phyloP scores from a whole-genome alignment of 1,140 invertebrate genomes.

The Heliconius himera region DNA sequence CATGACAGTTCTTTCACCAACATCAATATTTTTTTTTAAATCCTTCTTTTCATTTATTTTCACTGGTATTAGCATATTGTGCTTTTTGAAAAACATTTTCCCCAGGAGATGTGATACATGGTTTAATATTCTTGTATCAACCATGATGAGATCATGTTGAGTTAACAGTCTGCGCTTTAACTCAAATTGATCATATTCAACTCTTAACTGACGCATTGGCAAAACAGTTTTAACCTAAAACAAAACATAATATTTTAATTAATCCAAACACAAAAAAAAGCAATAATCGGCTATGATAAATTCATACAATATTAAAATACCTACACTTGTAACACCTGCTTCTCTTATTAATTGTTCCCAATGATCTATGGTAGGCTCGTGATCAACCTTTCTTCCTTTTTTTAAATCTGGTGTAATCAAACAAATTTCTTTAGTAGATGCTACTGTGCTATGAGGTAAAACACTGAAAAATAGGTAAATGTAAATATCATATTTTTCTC shows the following conservation, averaged over 20 bases:
- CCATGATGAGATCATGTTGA: constrained; percentile 85
- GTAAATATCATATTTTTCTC: background rate
- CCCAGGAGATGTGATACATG: constrained; percentile 84
- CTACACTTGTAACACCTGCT: constrained; percentile 78
- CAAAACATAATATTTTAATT: constrained; percentile 17
- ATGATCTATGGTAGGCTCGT: constrained; percentile 84
- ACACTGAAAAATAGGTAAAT: constrained; percentile 53
- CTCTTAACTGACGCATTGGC: constrained; percentile 84
- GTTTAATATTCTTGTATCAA: constrained; percentile 84
- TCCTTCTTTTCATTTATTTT: constrained; percentile 80
- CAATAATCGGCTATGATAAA: background rate
- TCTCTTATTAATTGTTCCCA: constrained; percentile 81
- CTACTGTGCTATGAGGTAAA: constrained; percentile 65
- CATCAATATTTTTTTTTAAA: constrained; percentile 83
- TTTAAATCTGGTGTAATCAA: constrained; percentile 81
- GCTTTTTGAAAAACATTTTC: constrained; percentile 83
- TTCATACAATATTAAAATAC: constrained; percentile 33
- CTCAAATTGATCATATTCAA: constrained; percentile 86
- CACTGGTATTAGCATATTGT: constrained; percentile 83
- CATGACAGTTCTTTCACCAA: constrained; percentile 82
- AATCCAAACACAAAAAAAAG: background rate
- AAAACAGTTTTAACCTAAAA: constrained; percentile 76
- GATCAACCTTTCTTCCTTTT: constrained; percentile 80
- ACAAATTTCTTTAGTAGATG: constrained; percentile 80
- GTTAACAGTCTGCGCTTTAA: constrained; percentile 83